phyloP scores from a whole-genome alignment of 2,888 invertebrate species.

The Athalia circularis region DNA sequence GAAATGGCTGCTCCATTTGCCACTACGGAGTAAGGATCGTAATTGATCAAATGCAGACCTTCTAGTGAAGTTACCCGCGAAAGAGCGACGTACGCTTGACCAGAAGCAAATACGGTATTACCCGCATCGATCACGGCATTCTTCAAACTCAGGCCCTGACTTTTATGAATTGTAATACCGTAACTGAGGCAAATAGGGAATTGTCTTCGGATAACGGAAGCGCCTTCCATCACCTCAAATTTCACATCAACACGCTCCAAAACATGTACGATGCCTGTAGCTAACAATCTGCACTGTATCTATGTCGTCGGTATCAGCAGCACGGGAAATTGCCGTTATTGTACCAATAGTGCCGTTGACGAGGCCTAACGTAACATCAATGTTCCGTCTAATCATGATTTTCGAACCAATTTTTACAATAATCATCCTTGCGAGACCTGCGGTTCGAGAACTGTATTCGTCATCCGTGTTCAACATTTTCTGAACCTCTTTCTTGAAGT shows the following conservation, averaged over 20 bases:
- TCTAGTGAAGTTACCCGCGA: too few species aligned
- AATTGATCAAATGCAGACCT: too few species aligned
- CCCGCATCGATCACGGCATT: too few species aligned
- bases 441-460: conserved; percentile 55
- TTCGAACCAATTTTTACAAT: conserved; percentile 41
- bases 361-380: conserved; percentile 58
- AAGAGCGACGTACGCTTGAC: too few species aligned
- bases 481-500: conserved; percentile 49
- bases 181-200: too few species aligned
- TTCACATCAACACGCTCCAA: conserved; percentile 44
- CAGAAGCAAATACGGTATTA: too few species aligned
- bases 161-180: too few species aligned
- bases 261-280: conserved; percentile 47
- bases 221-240: too few species aligned
- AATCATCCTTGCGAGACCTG: conserved; percentile 53
- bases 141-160: too few species aligned
- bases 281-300: conserved; percentile 52
- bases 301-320: conserved; percentile 45
- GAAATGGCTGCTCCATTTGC: too few species aligned
- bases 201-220: too few species aligned
- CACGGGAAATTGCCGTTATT: conserved; percentile 48
- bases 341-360: conserved; percentile 59
- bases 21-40: too few species aligned
- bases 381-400: conserved; percentile 59
- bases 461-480: conserved; percentile 51